Evolutionary conservation across 2,888 invertebrate genomes (phyloP).

Genomic region (Caenorhabditis sp.): DNA sequence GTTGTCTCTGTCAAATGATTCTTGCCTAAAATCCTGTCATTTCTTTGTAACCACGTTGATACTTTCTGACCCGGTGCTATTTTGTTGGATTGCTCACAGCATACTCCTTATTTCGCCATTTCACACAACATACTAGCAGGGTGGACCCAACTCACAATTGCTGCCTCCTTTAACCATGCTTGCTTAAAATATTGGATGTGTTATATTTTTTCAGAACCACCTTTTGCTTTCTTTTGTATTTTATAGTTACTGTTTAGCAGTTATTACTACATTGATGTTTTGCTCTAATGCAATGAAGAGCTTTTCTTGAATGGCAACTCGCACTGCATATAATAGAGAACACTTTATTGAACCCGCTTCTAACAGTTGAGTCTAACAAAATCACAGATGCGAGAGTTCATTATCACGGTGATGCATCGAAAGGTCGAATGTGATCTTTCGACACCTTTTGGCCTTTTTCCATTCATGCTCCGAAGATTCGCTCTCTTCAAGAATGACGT

Average conservation of each 20-base stretch:
- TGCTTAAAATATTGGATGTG: constrained; percentile 43
- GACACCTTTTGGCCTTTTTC: constrained; percentile 42
- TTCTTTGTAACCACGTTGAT: constrained; percentile 20
- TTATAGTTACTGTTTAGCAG: constrained; percentile 39
- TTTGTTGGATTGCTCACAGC: constrained; percentile 46
- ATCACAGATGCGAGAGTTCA: constrained; percentile 59
- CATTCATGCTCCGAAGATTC: constrained; percentile 60
- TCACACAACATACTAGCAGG: constrained; percentile 15
- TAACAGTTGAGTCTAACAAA: background rate
- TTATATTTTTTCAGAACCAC: constrained; percentile 19
- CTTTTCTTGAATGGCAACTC: background rate
- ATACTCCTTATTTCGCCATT: constrained; percentile 46
- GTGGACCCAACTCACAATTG: background rate
- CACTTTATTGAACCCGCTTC: constrained; percentile 24
- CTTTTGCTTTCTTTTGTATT: constrained; percentile 34
- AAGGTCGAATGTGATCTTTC: constrained; percentile 61
- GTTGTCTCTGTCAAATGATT: constrained; percentile 65
- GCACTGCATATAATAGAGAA: background rate
- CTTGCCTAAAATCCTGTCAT: constrained; percentile 25
- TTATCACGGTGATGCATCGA: constrained; percentile 51
- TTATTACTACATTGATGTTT: constrained; percentile 56
- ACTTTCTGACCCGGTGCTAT: constrained; percentile 34
- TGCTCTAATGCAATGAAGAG: constrained; percentile 14
- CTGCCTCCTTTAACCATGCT: constrained; percentile 39
- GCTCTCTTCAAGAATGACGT: constrained; percentile 54